Base-by-base conservation (phyloP, 1,140 invertebrate species). In the Rhopalosiphum padi region DNA sequence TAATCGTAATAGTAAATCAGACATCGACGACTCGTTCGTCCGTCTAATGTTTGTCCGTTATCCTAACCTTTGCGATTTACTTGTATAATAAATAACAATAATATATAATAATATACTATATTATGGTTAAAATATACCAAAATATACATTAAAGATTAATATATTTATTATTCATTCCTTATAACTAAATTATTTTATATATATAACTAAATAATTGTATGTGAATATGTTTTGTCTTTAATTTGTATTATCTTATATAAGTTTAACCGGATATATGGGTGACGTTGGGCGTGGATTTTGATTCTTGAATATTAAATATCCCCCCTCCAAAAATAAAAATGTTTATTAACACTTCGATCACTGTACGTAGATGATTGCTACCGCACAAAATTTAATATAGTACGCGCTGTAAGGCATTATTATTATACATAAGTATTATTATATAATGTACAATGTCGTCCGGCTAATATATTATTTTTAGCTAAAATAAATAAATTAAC, bases 401-500 rank as follows among this genome's bases (percentile, higher is more conserved):
- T 83, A 22, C 37, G 22, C 35, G 35, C 37, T 83, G 22, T 83
- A 85, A 41, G 23, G 83, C 37, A 85, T 85, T 85, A n/a, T 68
- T 68, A 11, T 41, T 85, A 85, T 85, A 41, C 83, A 43, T 43
- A 77, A 60, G 8, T 60, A 83, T 68, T 37, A 85, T 85, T 37
- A 85, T 41, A 25, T 85, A 43, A 43, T 7, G 35, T 37, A 30
- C 37, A 85, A 25, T 23, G 41, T 43, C 23, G 77, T 87, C 41
- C 25, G 43, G 23, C 23, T 11, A 6, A 23, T 35, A n/a, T n/a
- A 87, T 46, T 87, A 87, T 46, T 87, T 87, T 46, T 35, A 43
- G 43, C 43, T 30, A 46, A 87, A 87, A 30, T 30, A 87, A 48
- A 87, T 87, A 87, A 87, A 87, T 87, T 87, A 87, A 87, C 46